phyloP scores from a whole-genome alignment of 2,113 vertebrate genomes.

The Colistium nudipinnis region DNA sequence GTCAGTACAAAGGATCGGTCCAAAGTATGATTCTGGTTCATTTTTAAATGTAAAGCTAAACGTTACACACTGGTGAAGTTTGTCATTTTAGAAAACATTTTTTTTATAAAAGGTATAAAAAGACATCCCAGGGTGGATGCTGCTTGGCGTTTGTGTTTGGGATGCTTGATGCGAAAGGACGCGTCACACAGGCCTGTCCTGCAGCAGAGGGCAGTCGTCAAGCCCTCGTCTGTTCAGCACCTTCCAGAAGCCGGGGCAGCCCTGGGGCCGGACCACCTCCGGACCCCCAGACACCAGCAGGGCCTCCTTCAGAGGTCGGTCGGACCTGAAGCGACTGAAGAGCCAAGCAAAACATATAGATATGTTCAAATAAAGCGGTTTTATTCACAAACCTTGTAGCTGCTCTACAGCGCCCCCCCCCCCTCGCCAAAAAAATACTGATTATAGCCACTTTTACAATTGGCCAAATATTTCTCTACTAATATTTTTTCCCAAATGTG shows the following conservation, averaged over 20 bases:
- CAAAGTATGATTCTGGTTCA: neutral
- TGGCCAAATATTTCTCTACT: neutral
- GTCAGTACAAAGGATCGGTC: conserved; percentile 41
- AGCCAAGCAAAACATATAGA: neutral
- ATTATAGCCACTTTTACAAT: too few species aligned
- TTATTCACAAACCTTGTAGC: too few species aligned
- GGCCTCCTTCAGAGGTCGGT: conserved; percentile 66
- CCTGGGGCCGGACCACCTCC: conserved; percentile 21
- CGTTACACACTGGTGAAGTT: conserved; percentile 17
- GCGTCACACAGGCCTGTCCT: conserved; percentile 79
- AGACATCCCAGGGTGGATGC: conserved; percentile 28
- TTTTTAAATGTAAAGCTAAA: conserved; percentile 30
- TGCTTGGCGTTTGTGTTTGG: conserved; percentile 24
- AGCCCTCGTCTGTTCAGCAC: conserved; percentile 72
- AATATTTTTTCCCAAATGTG: neutral
- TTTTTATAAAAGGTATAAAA: conserved; percentile 58
- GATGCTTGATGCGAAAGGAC: neutral
- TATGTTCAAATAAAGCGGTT: too few species aligned
- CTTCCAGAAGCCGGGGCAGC: conserved; percentile 75
- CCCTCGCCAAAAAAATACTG: too few species aligned
- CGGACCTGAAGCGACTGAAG: conserved; percentile 79
- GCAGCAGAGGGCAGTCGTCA: conserved; percentile 85
- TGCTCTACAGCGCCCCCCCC: too few species aligned
- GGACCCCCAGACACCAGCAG: conserved; percentile 5
- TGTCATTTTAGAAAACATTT: conserved; percentile 39